These are phyloP conservation scores for Umimayanthus kanabou DNA, from an alignment of 92 coral and sea anemone genomes.

Conservation along the genomic window DNA sequence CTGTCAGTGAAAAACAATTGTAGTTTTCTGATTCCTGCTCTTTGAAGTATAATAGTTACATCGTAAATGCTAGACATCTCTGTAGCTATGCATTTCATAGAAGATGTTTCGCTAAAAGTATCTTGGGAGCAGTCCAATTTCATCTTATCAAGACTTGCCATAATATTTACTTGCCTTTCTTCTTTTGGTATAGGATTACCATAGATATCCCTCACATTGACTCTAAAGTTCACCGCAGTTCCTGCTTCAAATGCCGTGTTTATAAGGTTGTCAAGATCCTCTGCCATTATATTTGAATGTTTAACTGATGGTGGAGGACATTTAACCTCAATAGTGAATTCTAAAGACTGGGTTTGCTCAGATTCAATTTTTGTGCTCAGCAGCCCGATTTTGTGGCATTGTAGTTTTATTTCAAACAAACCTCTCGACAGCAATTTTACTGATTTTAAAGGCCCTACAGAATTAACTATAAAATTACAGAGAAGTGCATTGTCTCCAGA, in stretches of 20 bases:
- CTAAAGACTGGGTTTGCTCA: neutral
- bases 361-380: constrained; percentile 14
- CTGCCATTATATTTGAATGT: constrained; percentile 1
- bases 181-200: neutral
- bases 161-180: neutral
- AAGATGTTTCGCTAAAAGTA: neutral
- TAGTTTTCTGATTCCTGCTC: constrained; percentile 4
- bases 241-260: constrained; percentile 6
- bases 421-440: constrained; percentile 10
- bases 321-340: neutral
- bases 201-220: constrained; percentile 6
- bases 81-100: neutral
- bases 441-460: neutral
- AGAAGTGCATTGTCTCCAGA: neutral
- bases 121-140: neutral
- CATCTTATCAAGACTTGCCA: neutral
- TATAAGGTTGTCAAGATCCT: neutral
- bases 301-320: neutral
- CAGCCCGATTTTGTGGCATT: constrained; percentile 20
- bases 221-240: constrained; percentile 1
- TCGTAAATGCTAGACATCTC: constrained; percentile 8
- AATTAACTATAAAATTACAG: neutral
- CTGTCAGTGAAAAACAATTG: constrained; percentile 4
- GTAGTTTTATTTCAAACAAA: neutral
- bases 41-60: constrained; percentile 13